Evolutionary conservation across 1,140 invertebrate species (phyloP), one percentile per base, ranked within the genome.

Genomic region (Conus betulinus): DNA sequence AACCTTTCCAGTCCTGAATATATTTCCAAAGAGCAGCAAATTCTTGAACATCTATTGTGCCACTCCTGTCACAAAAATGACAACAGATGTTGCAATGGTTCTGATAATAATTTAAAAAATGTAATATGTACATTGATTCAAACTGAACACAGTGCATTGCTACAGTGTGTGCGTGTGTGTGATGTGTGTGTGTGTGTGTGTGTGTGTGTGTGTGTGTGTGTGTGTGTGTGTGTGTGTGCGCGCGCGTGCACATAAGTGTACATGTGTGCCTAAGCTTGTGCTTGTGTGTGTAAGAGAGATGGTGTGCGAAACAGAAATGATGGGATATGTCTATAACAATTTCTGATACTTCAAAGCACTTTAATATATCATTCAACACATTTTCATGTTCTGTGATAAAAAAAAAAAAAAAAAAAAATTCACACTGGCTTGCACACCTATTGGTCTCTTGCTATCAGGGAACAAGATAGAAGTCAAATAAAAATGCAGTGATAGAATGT

Each of bases 1-100:
- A 99, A 89, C 97, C 97, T 94, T 99, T 98, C 98, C 99, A 99
- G 93, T 99, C 98, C 23, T 98, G 98, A 0, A 99, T 97, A 95
- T 99, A 99, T 94, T 99, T 99, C 99, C 99, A 99, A 7, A 99
- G 95, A 15, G 98, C 97, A 83, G 97, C 97, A 96, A 99, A 99
- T 95, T 99, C 99, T 92, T 98, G 97, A 95, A 99, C 98, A 91
- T 97, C 98, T 87, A 99, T 98, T 5, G 97, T 97, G 57, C 98
- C 98, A 94, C 96, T 96, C 92, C 93, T 98, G 92, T 51, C 95
- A 95, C 57, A 71, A 51, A 53, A 78, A 8, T n/a, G 20, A 23
- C 71, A 74, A n/a, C 3, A 74, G 6, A 74, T 74, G 13, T 5
- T 60, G 57, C 8, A 8, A 20, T 25, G 71, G 7, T 25, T 39